These are phyloP conservation scores for Gallinago jamesoni DNA, from an alignment of 2,113 vertebrate genomes.

Conservation along the genomic window DNA sequence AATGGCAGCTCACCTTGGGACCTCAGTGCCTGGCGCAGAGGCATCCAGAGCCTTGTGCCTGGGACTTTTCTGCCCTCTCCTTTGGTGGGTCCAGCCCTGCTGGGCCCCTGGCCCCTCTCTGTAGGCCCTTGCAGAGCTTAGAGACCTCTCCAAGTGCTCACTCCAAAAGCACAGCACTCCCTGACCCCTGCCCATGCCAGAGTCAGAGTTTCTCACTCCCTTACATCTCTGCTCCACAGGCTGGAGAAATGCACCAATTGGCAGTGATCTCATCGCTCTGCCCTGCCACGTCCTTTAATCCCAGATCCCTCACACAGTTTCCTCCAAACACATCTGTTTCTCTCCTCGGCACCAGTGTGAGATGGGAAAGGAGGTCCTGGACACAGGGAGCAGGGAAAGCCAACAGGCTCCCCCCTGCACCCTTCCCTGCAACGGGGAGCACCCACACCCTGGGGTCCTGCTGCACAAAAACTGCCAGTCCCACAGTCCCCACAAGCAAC, in stretches of 20 bases:
- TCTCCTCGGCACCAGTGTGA: fast-evolving
- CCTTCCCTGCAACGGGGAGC: not conserved
- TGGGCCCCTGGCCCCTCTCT: not conserved
- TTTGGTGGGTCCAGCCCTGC: not conserved
- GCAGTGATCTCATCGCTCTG: not conserved
- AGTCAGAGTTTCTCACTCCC: not conserved
- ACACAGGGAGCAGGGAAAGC: fast-evolving
- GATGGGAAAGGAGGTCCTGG: not conserved
- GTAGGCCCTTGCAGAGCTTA: no score
- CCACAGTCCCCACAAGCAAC: fast-evolving
- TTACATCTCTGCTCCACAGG: not conserved
- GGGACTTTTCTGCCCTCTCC: not conserved
- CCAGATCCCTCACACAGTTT: not conserved
- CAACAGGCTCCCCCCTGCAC: fast-evolving
- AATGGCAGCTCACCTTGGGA: not conserved
- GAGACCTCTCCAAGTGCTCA: not conserved
- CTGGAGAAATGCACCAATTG: not conserved
- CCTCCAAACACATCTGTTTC: not conserved
- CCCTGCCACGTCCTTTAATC: not conserved
- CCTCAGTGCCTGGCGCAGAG: fast-evolving
- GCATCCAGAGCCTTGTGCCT: not conserved
- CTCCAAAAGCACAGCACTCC: fast-evolving
- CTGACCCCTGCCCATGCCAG: fast-evolving
- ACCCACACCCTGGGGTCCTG: not conserved
- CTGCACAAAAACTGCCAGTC: not conserved